Base-by-base conservation (phyloP, 2,888 invertebrate genomes). In the Drosophila macrothrix region DNA sequence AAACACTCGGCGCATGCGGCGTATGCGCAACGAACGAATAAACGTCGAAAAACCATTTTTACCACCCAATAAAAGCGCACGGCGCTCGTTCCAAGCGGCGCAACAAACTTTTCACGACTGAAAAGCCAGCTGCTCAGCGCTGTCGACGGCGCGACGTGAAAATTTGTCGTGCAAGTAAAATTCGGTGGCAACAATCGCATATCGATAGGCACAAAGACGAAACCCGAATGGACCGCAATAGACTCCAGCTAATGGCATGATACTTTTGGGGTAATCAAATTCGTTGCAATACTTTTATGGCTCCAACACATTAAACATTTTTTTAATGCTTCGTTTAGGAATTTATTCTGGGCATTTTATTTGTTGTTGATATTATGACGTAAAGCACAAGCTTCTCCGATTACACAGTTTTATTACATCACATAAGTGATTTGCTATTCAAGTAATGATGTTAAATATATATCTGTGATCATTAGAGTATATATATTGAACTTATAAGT, bases 91-190 rank as follows among this genome's bases (percentile, higher is more conserved):
- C 84, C 82, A 80, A 79, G 73, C 90, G 76, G 73, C 85, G 78
- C 82, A 80, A 74, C 76, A 80, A 66, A 79, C 87, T 80, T 83
- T 84, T 80, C 85, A 82, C 85, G 85, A 89, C 88, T 89, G 82
- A 84, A 59, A 33, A 16, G 43, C 19, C n/a, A 55, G 63, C 73
- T 66, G 76, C 37, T 39, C n/a, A 16, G 10, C 3, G 55, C 43
- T 58, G 39, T 52, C 69, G 71, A 49, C 63, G 46, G 29, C 52
- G 64, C 64, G 64, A 37, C 56, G 63, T 55, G 71, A 73, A 82
- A 78, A 78, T 64, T 72, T 87, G 86, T 88, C 86, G 84, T 81
- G 56, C 72, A 68, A 35, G 59, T 52, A 41, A 67, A 65, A 67
- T 64, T 39, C 58, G 58, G 53, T 66, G 61, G 58, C 58, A 63